phyloP scores from a whole-genome alignment of 2,797 vertebrate genomes.

The Eulemur albifrons region DNA sequence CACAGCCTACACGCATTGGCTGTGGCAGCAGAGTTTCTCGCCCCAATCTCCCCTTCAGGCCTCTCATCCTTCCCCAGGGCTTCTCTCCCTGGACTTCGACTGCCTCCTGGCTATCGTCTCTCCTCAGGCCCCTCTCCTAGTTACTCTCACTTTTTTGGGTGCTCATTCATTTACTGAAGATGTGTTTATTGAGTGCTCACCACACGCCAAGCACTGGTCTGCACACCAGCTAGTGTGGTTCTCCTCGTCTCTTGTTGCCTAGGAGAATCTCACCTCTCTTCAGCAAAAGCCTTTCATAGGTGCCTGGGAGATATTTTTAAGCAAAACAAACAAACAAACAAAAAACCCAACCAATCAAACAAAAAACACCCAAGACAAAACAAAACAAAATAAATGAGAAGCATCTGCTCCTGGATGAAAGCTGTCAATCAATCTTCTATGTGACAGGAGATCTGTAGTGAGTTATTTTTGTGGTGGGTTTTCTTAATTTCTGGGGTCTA shows the following conservation, averaged over 20 bases:
- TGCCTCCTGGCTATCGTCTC: background rate
- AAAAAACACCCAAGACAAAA: background rate
- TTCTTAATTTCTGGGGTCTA: background rate
- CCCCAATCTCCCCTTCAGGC: background rate
- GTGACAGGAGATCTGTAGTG: background rate
- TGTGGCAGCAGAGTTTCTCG: background rate
- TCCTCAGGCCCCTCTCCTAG: background rate
- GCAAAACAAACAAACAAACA: background rate
- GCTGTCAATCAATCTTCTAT: background rate
- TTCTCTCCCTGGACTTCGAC: background rate
- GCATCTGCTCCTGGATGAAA: background rate
- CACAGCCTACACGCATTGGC: background rate
- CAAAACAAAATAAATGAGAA: background rate
- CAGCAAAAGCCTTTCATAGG: background rate
- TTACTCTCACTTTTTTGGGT: background rate
- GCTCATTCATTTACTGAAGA: background rate
- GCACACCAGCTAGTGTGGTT: background rate
- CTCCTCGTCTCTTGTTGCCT: background rate
- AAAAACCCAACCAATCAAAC: background rate
- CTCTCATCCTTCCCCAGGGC: background rate
- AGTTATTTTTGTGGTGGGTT: conserved; percentile 16
- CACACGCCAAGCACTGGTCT: background rate
- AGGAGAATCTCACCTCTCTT: background rate
- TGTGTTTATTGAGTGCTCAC: background rate
- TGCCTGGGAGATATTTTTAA: background rate